phyloP scores from a whole-genome alignment of 2,113 vertebrate species.

The Crotalus helleri region DNA sequence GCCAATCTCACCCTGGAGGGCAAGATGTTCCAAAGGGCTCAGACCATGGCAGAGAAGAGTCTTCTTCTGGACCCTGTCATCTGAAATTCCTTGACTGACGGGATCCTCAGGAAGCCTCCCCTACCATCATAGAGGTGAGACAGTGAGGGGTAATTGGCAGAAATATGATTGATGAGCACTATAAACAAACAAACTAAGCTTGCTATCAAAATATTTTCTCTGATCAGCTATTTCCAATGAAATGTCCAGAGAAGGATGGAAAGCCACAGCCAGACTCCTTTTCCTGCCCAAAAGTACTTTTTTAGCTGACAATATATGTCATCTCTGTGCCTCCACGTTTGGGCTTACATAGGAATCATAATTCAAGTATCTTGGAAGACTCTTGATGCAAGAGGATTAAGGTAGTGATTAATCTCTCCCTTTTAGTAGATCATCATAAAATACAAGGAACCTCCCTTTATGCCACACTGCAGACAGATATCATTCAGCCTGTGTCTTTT shows the following conservation, averaged over 20 bases:
- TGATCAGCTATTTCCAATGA: conserved; percentile 1
- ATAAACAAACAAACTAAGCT: not conserved
- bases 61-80: not conserved
- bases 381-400: not conserved
- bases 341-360: not conserved
- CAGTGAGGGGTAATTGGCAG: not conserved
- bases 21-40: not conserved
- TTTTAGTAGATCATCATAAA: not conserved
- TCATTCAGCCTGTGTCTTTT: not conserved
- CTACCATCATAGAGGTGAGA: not conserved
- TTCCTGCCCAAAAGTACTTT: not conserved
- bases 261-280: not conserved
- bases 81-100: not conserved
- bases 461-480: not conserved
- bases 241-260: accelerated
- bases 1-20: not conserved
- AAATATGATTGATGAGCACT: not conserved
- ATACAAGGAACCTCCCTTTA: not conserved
- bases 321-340: not conserved
- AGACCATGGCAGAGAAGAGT: not conserved
- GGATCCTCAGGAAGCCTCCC: not conserved
- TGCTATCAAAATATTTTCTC: not conserved
- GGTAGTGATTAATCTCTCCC: not conserved
- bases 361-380: not conserved
- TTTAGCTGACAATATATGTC: not conserved